These are phyloP conservation scores for Clunio marinus DNA, from an alignment of 2,888 invertebrate species.

Conservation along the genomic window DNA sequence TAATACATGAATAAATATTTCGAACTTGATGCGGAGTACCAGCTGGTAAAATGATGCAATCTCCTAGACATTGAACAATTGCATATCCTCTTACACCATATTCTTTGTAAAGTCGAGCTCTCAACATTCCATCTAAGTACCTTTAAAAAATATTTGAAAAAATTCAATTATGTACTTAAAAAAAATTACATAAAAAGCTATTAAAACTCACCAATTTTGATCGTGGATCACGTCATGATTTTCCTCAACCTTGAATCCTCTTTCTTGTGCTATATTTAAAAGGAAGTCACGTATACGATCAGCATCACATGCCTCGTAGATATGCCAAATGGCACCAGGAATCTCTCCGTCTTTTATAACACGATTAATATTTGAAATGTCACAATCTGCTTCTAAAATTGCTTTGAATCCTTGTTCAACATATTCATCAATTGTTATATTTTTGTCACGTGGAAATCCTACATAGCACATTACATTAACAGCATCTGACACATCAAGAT, in stretches of 20 bases:
- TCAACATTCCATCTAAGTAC: constrained; percentile 84
- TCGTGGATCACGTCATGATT: constrained; percentile 97
- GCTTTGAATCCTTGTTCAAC: constrained; percentile 81
- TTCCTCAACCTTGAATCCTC: constrained; percentile 76
- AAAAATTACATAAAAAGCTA: too few relatives aligned
- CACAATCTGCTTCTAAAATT: constrained; percentile 90
- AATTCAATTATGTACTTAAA: too few relatives aligned
- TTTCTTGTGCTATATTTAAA: constrained; percentile 80
- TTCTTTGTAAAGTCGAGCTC: constrained; percentile 83
- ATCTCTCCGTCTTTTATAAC: constrained; percentile 74
- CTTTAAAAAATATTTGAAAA: too few relatives aligned
- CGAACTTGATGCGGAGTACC: constrained; percentile 99
- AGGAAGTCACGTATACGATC: constrained; percentile 93
- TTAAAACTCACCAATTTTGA: constrained; percentile 91
- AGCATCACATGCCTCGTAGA: constrained; percentile 90
- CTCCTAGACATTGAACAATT: constrained; percentile 92
- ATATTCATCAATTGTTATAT: constrained; percentile 62
- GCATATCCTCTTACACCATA: constrained; percentile 94
- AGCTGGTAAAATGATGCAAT: constrained; percentile 96
- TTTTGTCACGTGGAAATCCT: constrained; percentile 80
- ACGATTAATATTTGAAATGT: constrained; percentile 77
- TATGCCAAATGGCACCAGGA: constrained; percentile 96
- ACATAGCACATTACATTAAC: constrained; percentile 97
- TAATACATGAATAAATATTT: constrained; percentile 95
- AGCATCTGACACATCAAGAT: constrained; percentile 94